Evolutionary conservation across 2,797 vertebrate species (phyloP), one percentile per base, ranked within the genome.

Genomic region (Momotus momota): DNA sequence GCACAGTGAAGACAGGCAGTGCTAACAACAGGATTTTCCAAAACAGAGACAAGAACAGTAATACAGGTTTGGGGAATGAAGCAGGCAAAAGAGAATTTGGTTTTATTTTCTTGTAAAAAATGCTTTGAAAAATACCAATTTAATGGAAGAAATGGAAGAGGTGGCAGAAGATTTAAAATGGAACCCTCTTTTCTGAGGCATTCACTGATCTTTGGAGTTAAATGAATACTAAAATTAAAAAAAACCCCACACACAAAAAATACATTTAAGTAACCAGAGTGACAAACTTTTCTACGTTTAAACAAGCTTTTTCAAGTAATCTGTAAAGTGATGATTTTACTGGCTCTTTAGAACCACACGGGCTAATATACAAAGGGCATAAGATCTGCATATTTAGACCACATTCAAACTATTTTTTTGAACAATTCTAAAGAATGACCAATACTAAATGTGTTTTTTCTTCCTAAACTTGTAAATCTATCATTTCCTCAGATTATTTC

Each of bases 281-380:
- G 40, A 82, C 15, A 62, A 54, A 31, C 26, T 35, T 45, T 74
- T 52, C 40, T 57, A 46, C 6, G 29, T 62, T 31, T 54, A 71
- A 82, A 78, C 11, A 86, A 48, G 31, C 18, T 67, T 66, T 90
- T 82, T 51, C 49, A 81, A 81, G 74, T 41, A 27, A 58, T 66
- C 58, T 49, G 9, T 66, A 62, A 71, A 40, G 26, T 27, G 18
- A 60, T 29, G 9, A 57, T 81, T 51, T 69, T 54, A 71, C 79
- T 40, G 74, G 25, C 40, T 66, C 54, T 60, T 83, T 18, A 75
- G 64, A 75, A 82, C 38, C 31, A 41, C 31, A 52, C 38, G 19
- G 93, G 25, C 58, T 80, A 54, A 49, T 31, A 72, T 10, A 67
- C 10, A 54, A 72, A 45, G 38, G 27, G 35, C n/a, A 2, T 35